These are phyloP conservation scores for Drosophila quadrilineata DNA, from an alignment of 1,140 invertebrate species.

Conservation along the genomic window DNA sequence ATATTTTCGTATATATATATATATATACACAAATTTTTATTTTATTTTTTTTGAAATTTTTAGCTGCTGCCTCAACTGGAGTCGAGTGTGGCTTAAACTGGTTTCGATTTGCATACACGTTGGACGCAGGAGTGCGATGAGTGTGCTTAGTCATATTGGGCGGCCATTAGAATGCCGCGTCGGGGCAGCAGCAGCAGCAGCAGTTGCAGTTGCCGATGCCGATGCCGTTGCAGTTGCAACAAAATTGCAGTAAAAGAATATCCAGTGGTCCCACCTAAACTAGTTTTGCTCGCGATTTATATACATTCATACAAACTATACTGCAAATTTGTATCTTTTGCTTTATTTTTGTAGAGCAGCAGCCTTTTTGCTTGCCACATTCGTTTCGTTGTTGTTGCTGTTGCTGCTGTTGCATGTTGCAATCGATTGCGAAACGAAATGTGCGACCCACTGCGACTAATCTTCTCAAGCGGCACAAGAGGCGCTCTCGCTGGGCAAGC, in stretches of 20 bases:
- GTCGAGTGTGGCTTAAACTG: slow-evolving; percentile 66
- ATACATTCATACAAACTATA: background rate
- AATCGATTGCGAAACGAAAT: slow-evolving; percentile 80
- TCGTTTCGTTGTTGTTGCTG: slow-evolving; percentile 58
- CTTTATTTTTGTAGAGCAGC: slow-evolving; percentile 61
- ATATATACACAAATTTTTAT: too few species aligned
- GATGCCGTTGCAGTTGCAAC: slow-evolving; percentile 50
- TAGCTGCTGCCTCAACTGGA: slow-evolving; percentile 29
- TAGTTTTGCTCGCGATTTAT: slow-evolving; percentile 72
- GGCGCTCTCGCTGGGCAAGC: slow-evolving; percentile 41
- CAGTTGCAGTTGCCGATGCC: slow-evolving; percentile 23
- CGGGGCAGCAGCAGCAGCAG: slow-evolving; percentile 38
- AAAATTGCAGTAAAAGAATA: slow-evolving; percentile 79
- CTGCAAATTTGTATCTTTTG: background rate
- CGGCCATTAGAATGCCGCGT: slow-evolving; percentile 80
- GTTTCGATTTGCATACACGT: slow-evolving; percentile 80
- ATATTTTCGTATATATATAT: slow-evolving; percentile 79
- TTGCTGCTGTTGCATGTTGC: slow-evolving; percentile 70
- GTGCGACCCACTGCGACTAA: slow-evolving; percentile 79
- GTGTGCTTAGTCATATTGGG: slow-evolving; percentile 81
- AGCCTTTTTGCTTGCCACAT: slow-evolving; percentile 56
- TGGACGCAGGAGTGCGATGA: slow-evolving; percentile 78
- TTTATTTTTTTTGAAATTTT: too few species aligned
- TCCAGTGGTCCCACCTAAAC: slow-evolving; percentile 80
- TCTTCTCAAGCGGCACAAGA: slow-evolving; percentile 49